Conservation (phyloP, 2,888 invertebrate genomes). For the Dioctria linearis region DNA sequence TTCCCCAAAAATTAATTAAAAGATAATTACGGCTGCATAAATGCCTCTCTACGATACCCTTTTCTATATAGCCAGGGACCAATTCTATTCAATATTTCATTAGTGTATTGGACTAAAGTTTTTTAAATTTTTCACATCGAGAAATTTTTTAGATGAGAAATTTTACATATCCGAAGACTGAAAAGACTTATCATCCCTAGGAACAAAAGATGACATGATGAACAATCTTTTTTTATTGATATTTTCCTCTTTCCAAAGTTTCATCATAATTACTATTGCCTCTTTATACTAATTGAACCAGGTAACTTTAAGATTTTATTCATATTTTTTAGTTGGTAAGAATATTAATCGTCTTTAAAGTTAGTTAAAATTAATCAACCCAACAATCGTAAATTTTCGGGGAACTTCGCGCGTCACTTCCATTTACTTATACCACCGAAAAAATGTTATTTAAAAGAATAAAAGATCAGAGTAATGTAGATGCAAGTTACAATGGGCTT, state of each 20-base stretch:
- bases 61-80: background rate
- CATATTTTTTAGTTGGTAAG: conserved; percentile 8
- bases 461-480: background rate
- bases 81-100: background rate
- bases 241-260: conserved; percentile 1
- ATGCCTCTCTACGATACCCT: conserved; percentile 12
- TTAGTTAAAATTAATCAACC: conserved; percentile 48
- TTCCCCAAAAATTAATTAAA: conserved; percentile 31
- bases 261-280: conserved; percentile 1
- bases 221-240: conserved; percentile 1
- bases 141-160: background rate
- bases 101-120: background rate
- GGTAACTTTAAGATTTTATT: background rate
- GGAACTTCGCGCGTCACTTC: conserved; percentile 22
- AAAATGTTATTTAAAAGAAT: background rate
- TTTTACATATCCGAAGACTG: conserved; percentile 26
- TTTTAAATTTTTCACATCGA: background rate
- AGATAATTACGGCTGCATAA: conserved; percentile 27
- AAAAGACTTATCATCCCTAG: conserved; percentile 29
- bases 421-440: background rate
- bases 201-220: conserved; percentile 44
- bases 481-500: background rate
- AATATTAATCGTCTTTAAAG: conserved; percentile 40
- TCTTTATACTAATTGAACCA: conserved; percentile 2
- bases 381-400: conserved; percentile 4